Base-by-base conservation (phyloP, 2,888 invertebrate species). In the Mystacides longicornis region DNA sequence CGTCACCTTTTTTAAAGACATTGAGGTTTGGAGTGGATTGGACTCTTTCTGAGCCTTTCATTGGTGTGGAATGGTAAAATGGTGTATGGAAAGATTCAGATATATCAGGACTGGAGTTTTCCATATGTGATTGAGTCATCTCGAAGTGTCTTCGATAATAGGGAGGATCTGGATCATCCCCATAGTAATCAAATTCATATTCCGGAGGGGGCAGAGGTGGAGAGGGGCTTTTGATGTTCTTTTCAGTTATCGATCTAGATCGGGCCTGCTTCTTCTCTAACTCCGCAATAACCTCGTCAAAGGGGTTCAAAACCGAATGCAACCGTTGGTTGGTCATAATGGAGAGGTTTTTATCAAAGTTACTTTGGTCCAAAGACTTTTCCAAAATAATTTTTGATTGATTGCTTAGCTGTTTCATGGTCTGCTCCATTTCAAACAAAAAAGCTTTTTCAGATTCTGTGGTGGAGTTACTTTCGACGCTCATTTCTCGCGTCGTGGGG, bases 11-110 rank as follows among this genome's bases (percentile, higher is more conserved):
- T 19, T 60, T 57, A 58, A 62, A 78, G 65, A 64, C 77, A 65
- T 71, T 70, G 46, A 86, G 67, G 67, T 86, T 85, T 0, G 86
- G 86, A 4, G 86, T 86, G 2, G 76, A 77, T 43, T 76, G 69
- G 16, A 75, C 75, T 21, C 74, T 68, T 16, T 72, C 75, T 63
- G 72, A 73, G 5, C 68, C 59, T 56, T 62, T 57, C 62, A 65
- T 66, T 20, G 65, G 66, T 21, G 64, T 67, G 22, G 65, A 65
- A 57, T 64, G 61, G 58, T 64, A 66, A 51, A 65, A 62, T 51
- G 64, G 60, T 52, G 67, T 65, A 19, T 64, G 64, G 33, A 62
- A 59, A 51, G 55, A 27, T 37, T 60, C 57, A 62, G 63, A 62
- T 47, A 59, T 49, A 58, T 62, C 54, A 19, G 54, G 57, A 54